Base-by-base conservation (phyloP, 1,140 invertebrate species). In the Pseudachorutes palmiensis region DNA sequence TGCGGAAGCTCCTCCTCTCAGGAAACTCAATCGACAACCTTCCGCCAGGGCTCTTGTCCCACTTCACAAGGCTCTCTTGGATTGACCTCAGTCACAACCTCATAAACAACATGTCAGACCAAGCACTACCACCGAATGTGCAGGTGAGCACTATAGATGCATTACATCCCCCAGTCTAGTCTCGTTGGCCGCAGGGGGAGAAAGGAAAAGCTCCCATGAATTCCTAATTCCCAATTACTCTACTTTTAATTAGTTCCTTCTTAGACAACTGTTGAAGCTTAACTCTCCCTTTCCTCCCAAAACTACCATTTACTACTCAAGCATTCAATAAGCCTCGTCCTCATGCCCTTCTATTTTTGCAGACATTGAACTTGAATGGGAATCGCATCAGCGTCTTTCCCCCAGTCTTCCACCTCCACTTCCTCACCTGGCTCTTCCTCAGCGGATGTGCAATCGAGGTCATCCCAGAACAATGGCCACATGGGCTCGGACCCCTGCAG, bases 41-140 rank as follows among this genome's bases (percentile, higher is more conserved):
- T 45, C 70, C 72, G 33, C 36, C 65, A 58, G 66, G 67, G 70
- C 61, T 71, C 60, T 62, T 71, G 41, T 41, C 60, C 41, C 19
- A 63, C 31, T 74, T 74, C 60, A 65, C 24, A 24, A 67, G 72
- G n/a, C 68, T 74, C 48, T 64, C 67, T 41, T 74, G 72, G 72
- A 65, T 74, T 48, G 72, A 74, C 58, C 69, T 74, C 30, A 74
- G 67, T 49, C 70, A 70, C 59, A 74, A 74, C 66, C 70, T 70
- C 64, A 67, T 74, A 62, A 65, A 65, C 9, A 74, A 74, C 68
- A 62, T 74, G 26, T 71, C 49, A 49, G 49, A 63, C 32, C 65
- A 70, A 48, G 41, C 67, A 57, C 70, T 74, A 55, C 72, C 72
- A 45, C 69, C 70, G 57, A 71, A 71, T 68, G 55, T 74, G 55